Evolutionary conservation across 2,797 vertebrate genomes (phyloP), one percentile per base, ranked within the genome.

Genomic region (Uromys caudimaculatus): DNA sequence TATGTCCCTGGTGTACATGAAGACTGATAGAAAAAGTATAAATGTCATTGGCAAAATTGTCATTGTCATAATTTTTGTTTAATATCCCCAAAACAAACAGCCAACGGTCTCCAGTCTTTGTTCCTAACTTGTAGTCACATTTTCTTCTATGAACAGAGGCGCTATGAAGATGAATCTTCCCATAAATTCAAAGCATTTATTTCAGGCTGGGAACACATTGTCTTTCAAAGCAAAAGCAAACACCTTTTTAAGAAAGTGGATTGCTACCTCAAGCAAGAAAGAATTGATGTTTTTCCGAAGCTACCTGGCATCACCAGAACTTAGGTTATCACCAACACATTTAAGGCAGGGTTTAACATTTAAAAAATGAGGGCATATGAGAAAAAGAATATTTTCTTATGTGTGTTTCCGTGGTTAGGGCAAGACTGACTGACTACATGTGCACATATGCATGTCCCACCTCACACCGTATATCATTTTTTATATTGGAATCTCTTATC

Each of bases 381-480:
- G 32, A n/a, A 47, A 47, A 52, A 86, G 1, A 38, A 16, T 50
- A 6, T 16, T n/a, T 86, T n/a, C 29, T 52, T 11, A 6, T 69
- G 21, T 19, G 56, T 54, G 21, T 71, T 2, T 9, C 14, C 1
- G 29, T 9, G 11, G 24, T 19, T 60, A 47, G n/a, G 41, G 17
- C 38, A 88, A 41, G 52, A 21, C n/a, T 21, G 14, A 73, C 29
- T 54, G 24, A 41, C 13, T 38, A 29, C 17, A 13, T 19, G 1
- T 38, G 13, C 7, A 38, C 1, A 19, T 16, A n/a, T n/a, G n/a
- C n/a, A n/a, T n/a, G n/a, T n/a, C n/a, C n/a, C 16, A 44, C 1
- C 50, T 8, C 14, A 29, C 9, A 71, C 27, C 21, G 10, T 69
- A 10, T 71, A n/a, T 19, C 9, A 38, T 38, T 73, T 73, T 38